Base-by-base conservation (phyloP, 2,888 invertebrate species). In the Chalcis sispes region DNA sequence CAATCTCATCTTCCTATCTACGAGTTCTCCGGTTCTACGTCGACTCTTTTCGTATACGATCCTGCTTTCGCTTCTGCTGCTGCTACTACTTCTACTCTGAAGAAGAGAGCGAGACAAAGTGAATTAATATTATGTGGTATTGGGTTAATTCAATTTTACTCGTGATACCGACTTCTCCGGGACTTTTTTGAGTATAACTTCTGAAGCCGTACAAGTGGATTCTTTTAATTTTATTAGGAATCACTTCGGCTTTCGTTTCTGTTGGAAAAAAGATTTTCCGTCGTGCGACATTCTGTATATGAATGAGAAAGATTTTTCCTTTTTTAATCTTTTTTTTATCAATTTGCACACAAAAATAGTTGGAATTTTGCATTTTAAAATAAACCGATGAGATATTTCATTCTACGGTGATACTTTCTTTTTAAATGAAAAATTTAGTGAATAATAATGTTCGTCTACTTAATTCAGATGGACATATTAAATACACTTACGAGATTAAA, bases 1-100 rank as follows among this genome's bases (percentile, higher is more conserved):
- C 67, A 72, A 77, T 77, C 72, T 70, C 78, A 56, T 78, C 75
- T 75, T 76, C 74, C 72, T 75, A 67, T 72, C 75, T 72, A 59
- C 52, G 48, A 65, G 27, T 23, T 59, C 56, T 58, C 42, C 48
- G 23, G 42, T 40, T 20, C 36, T 59, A 4, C 20, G 25, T 36
- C 52, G 23, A 48, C 46, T 48, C 23, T 40, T 20, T 54, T 66
- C 36, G 4, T 36, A 36, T 36, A 36, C 10, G 10, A 4, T 50
- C 50, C 20, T 40, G 2, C 13, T 66, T 13, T 23, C 48, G 36
- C 23, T 58, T 29, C 10, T 54, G 36, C 64, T 46, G 32, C 64
- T 64, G 29, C 42, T 23, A 27, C 46, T 13, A 18, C 27, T 61
- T 61, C 23, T 23, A 52, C 36, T 18, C 36, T 18, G 29, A 18